Conservation (phyloP, 1,140 invertebrate species). For the Elysia chlorotica region DNA sequence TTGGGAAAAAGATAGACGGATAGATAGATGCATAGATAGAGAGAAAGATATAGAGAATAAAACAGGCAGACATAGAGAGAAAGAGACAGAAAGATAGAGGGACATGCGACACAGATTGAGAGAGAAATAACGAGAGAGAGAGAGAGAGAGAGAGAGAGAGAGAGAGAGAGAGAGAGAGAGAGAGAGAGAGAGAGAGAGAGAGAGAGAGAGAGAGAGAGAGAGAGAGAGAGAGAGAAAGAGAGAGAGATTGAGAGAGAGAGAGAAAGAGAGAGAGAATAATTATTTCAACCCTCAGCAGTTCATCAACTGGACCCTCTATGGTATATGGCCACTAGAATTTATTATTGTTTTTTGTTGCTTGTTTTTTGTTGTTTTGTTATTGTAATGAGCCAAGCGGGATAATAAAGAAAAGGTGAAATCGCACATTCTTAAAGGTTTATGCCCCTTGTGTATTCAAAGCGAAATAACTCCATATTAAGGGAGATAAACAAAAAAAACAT, state of each 20-base stretch:
- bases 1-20: not conserved
- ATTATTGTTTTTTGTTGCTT: too few relatives aligned
- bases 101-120: not conserved
- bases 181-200: not conserved
- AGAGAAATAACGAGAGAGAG: not conserved
- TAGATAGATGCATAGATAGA: not conserved
- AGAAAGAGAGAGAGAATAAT: not conserved
- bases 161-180: not conserved
- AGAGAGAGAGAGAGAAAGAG: not conserved
- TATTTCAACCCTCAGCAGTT: too few relatives aligned
- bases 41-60: not conserved
- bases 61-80: not conserved
- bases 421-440: too few relatives aligned
- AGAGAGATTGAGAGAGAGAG: not conserved
- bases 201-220: not conserved
- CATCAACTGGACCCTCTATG: too few relatives aligned
- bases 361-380: too few relatives aligned
- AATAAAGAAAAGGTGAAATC: not conserved
- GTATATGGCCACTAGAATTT: too few relatives aligned
- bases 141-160: not conserved
- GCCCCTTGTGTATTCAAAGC: too few relatives aligned
- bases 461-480: too few relatives aligned
- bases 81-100: conserved; percentile 3
- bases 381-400: not conserved
- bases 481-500: too few relatives aligned